Percentiles rank a stretch among this genome's conserved stretches.
These are phyloP conservation scores for Therioaphis trifolii DNA, from an alignment of 2,888 invertebrate genomes.

Conservation along the genomic window DNA sequence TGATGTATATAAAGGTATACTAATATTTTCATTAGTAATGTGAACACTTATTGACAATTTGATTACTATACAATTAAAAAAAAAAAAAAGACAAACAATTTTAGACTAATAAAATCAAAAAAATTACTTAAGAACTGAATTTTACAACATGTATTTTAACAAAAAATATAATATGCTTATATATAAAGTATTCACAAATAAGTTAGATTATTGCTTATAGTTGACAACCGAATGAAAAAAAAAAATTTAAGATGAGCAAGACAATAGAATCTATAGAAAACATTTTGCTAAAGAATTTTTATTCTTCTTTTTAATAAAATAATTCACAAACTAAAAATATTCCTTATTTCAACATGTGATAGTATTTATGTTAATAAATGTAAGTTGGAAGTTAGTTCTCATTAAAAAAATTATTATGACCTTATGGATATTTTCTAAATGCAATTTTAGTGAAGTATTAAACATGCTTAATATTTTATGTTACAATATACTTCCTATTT, in stretches of 20 bases:
- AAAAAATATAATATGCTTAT: slow-evolving; percentile 30
- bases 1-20: slow-evolving; percentile 18
- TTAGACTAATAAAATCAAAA: slow-evolving; percentile 22
- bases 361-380: not conserved
- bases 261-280: not conserved
- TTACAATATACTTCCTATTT: not conserved
- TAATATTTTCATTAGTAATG: not conserved
- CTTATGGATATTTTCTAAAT: not conserved
- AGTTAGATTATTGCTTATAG: slow-evolving; percentile 31
- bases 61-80: not conserved
- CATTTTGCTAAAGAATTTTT: not conserved
- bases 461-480: slow-evolving; percentile 9
- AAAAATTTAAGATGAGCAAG: slow-evolving; percentile 13
- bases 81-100: not conserved
- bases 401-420: not conserved
- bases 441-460: not conserved
- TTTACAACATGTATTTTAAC: slow-evolving; percentile 10
- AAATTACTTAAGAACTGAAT: not conserved
- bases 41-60: not conserved
- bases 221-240: slow-evolving; percentile 12
- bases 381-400: slow-evolving; percentile 3
- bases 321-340: not conserved
- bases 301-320: not conserved
- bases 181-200: slow-evolving; percentile 29
- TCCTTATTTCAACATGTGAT: not conserved